Conservation (phyloP, 2,797 vertebrate genomes). For the Semotilus atromaculatus region DNA sequence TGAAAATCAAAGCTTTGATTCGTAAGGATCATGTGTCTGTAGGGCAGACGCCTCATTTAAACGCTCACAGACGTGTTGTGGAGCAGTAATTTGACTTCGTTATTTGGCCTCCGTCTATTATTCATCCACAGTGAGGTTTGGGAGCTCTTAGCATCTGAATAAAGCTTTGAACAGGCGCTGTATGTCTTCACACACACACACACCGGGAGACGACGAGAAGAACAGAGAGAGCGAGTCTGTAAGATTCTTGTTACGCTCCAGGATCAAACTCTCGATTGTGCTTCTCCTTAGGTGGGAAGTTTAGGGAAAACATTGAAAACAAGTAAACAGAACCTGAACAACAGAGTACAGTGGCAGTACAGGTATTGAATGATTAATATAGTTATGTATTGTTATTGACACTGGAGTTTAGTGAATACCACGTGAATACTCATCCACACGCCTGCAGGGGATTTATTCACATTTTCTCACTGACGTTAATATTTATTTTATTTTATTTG, state of each 20-base stretch:
- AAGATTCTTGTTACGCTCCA: background rate
- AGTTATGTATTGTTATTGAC: background rate
- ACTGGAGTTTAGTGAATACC: background rate
- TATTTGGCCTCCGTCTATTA: conserved; percentile 25
- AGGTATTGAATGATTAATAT: background rate
- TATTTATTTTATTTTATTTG: background rate
- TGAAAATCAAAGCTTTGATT: background rate
- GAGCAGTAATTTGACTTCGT: conserved; percentile 15
- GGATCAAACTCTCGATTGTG: conserved; percentile 11
- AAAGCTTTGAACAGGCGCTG: conserved; percentile 21
- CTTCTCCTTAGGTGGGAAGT: background rate
- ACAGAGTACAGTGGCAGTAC: background rate
- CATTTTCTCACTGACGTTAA: background rate
- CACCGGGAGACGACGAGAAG: background rate
- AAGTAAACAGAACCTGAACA: background rate
- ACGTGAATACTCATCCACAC: too few species aligned
- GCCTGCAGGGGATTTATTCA: background rate
- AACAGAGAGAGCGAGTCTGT: background rate
- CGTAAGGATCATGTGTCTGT: background rate
- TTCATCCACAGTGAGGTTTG: conserved; percentile 29
- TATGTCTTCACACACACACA: conserved; percentile 1
- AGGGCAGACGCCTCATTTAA: conserved; percentile 2
- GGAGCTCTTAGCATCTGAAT: conserved; percentile 27
- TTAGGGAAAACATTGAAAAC: background rate
- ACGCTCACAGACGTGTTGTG: background rate